phyloP scores from a whole-genome alignment of 2,888 invertebrate species.

The Drosophila nr. perissopoda region DNA sequence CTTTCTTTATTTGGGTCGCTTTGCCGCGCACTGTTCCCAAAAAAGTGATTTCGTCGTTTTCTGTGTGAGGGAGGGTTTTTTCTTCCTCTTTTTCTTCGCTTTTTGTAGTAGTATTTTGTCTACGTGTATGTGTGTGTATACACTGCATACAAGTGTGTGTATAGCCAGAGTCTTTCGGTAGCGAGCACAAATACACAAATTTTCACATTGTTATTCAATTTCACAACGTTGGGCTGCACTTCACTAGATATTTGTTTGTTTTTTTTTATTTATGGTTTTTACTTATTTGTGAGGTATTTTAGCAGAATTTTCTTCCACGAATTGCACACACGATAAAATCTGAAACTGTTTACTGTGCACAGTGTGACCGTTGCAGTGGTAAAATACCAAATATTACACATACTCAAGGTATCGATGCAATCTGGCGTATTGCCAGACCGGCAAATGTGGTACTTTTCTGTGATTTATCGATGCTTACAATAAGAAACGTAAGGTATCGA shows the following conservation, averaged over 20 bases:
- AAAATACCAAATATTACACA: constrained; percentile 30
- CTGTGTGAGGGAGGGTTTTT: constrained; percentile 50
- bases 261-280: constrained; percentile 10
- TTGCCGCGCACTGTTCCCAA: constrained; percentile 56
- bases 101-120: constrained; percentile 71
- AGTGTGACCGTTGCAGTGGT: constrained; percentile 38
- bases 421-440: constrained; percentile 13
- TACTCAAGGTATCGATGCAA: background rate
- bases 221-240: constrained; percentile 7
- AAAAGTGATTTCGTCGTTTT: constrained; percentile 41
- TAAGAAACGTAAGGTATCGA: background rate
- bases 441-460: background rate
- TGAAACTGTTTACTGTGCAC: constrained; percentile 66
- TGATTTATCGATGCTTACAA: constrained; percentile 11
- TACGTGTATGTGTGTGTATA: constrained; percentile 50
- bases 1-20: constrained; percentile 78
- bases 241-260: constrained; percentile 19
- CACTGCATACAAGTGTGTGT: constrained; percentile 44
- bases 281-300: constrained; percentile 27
- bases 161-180: constrained; percentile 20
- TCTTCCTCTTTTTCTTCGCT: constrained; percentile 3
- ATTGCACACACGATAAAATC: constrained; percentile 70
- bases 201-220: constrained; percentile 30
- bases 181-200: background rate
- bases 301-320: constrained; percentile 61